These are phyloP conservation scores for Pterostichus madidus DNA, from an alignment of 2,888 invertebrate genomes.

Conservation along the genomic window DNA sequence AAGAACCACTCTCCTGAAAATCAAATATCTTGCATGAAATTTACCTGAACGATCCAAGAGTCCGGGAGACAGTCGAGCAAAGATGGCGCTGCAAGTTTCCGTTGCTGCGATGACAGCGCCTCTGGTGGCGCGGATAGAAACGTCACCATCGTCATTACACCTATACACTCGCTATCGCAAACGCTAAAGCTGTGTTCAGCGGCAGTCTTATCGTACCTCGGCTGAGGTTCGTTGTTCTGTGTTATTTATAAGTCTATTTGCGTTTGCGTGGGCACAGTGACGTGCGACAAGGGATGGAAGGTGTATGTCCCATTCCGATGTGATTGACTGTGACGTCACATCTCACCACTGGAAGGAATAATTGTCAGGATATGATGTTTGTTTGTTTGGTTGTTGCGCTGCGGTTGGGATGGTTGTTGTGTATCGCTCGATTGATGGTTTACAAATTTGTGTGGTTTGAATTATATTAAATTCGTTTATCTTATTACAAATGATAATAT, in stretches of 20 bases:
- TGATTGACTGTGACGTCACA: not conserved
- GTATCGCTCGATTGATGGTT: too few relatives aligned
- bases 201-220: not conserved
- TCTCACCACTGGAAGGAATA: not conserved
- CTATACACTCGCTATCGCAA: not conserved
- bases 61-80: not conserved
- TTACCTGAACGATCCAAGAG: not conserved
- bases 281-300: not conserved
- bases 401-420: too few relatives aligned
- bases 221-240: conserved; percentile 21
- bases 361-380: not conserved
- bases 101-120: not conserved
- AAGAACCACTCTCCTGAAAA: too few relatives aligned
- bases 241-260: conserved; percentile 9
- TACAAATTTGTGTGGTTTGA: too few relatives aligned
- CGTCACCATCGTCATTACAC: conserved; percentile 13
- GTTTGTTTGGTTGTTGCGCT: too few relatives aligned
- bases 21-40: not conserved
- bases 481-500: too few relatives aligned
- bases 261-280: conserved; percentile 1
- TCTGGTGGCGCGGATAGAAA: not conserved
- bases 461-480: too few relatives aligned
- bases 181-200: conserved; percentile 15
- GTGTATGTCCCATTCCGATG: not conserved
- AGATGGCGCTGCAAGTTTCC: not conserved